Base-by-base conservation (phyloP, 2,888 invertebrate genomes). In the Leptinotarsa haldemani region DNA sequence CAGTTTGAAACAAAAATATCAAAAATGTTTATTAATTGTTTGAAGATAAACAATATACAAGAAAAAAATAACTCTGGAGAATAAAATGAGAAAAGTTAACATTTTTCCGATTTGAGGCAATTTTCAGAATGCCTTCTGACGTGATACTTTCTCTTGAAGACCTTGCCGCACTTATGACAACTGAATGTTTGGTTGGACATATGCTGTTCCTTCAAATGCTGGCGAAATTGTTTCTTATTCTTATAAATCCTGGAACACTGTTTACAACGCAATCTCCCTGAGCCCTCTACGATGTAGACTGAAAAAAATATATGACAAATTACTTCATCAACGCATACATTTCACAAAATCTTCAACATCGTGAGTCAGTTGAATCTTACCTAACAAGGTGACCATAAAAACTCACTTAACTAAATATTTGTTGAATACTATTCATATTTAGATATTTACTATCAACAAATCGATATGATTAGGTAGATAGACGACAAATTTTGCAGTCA, bases 141-240 rank as follows among this genome's bases (percentile, higher is more conserved):
- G 18, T 73, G 69, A 47, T 73, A 69, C 3, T 65, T 73, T 52
- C 73, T 73, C 61, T 73, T 73, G 61, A 73, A 69, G 3, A 25
- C 5, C 18, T 65, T 69, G 5, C 64, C 64, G 16, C 73, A 73
- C 9, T 30, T 30, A 9, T 12, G 2, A 61, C 61, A 61, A 30
- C 16, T 5, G 7, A 61, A 25, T 30, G 61, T 30, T 20, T 40
- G n/a, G n/a, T 5, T 16, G n/a, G 16, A 3, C 13, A 61, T 16
- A 40, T 61, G 61, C n/a, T 61, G 61, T n/a, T 61, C 61, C 18
- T 18, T 61, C n/a, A 61, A 61, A 61, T 61, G 61, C 16, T 61
- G n/a, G n/a, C 61, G 61, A 3, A 61, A 61, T 25, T 61, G 61
- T 61, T 61, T 61, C n/a, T 40, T 25, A n/a, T 61, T 61, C 40